Percentiles rank a stretch among this genome's conserved stretches.
Evolutionary conservation across 2,113 vertebrate species (phyloP).

Genomic region (Chunga burmeisteri): DNA sequence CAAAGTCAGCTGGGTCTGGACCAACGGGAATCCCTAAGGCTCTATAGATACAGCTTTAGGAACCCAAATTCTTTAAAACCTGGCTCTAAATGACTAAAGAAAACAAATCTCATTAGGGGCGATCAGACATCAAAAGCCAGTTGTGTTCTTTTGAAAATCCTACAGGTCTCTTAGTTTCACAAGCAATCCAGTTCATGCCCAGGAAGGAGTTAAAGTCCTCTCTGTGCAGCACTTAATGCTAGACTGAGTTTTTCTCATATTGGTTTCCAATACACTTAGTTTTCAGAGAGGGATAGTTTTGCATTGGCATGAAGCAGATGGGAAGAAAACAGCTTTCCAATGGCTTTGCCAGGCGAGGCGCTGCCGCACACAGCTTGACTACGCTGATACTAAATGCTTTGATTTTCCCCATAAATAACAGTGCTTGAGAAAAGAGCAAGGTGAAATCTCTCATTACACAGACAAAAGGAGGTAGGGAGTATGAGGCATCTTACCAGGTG

Average conservation of each 20-base stretch:
- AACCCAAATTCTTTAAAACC: neutral
- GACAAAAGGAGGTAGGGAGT: neutral
- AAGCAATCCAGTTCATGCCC: neutral
- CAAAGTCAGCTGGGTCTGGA: neutral
- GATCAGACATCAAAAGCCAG: neutral
- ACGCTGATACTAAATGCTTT: neutral
- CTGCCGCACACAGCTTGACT: neutral
- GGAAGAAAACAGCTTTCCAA: neutral
- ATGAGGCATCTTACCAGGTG: neutral
- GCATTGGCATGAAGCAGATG: neutral
- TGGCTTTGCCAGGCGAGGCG: neutral
- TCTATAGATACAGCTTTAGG: neutral
- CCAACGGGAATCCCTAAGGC: neutral
- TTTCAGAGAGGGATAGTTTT: neutral
- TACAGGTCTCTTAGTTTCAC: neutral
- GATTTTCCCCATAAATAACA: neutral
- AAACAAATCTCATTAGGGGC: neutral
- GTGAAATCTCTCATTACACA: constrained; percentile 28
- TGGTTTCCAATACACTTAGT: neutral
- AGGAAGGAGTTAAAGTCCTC: neutral
- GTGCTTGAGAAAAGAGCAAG: constrained; percentile 9
- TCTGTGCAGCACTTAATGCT: neutral
- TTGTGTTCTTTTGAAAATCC: neutral
- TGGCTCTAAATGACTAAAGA: neutral
- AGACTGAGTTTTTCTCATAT: neutral